A percentile compares a stretch with the other conserved stretches of the same genome.
These are phyloP conservation scores for Coluber constrictor DNA, from an alignment of 2,797 vertebrate genomes.

Conservation along the genomic window DNA sequence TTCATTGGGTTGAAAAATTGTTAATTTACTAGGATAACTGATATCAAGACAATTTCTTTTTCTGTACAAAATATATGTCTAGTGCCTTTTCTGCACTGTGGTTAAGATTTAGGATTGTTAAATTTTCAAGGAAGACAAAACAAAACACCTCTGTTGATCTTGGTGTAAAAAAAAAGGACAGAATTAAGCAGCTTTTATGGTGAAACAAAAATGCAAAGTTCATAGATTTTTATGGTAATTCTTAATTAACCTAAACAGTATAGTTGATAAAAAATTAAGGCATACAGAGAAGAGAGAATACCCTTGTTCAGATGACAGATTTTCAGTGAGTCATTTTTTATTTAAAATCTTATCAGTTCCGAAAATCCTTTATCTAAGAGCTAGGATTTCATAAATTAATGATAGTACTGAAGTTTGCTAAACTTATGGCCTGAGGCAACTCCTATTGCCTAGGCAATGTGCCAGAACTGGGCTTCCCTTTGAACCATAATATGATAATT, in stretches of 20 bases:
- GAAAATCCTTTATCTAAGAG: not conserved
- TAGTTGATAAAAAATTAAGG: not conserved
- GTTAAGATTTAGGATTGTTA: not conserved
- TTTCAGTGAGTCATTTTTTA: not conserved
- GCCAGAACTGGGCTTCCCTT: not conserved
- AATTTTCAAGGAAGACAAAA: not conserved
- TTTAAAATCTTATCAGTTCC: not conserved
- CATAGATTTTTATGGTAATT: not conserved
- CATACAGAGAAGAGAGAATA: not conserved
- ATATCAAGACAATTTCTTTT: not conserved
- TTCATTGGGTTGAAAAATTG: not conserved
- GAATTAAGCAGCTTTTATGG: not conserved
- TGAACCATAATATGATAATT: constrained; percentile 1
- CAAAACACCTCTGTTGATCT: not conserved
- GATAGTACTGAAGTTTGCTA: not conserved
- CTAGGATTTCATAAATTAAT: not conserved
- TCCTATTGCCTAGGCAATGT: not conserved
- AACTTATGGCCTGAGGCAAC: not conserved
- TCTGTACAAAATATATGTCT: not conserved
- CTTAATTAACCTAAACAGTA: not conserved
- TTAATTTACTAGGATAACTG: not conserved
- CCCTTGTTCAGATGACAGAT: not conserved
- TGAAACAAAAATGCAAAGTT: not conserved
- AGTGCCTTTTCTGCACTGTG: not conserved
- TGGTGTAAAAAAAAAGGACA: not conserved